A percentile compares a stretch with the other conserved stretches of the same genome.
These are phyloP conservation scores for Thaumetopoea pityocampa DNA, from an alignment of 1,140 invertebrate genomes.

Conservation along the genomic window DNA sequence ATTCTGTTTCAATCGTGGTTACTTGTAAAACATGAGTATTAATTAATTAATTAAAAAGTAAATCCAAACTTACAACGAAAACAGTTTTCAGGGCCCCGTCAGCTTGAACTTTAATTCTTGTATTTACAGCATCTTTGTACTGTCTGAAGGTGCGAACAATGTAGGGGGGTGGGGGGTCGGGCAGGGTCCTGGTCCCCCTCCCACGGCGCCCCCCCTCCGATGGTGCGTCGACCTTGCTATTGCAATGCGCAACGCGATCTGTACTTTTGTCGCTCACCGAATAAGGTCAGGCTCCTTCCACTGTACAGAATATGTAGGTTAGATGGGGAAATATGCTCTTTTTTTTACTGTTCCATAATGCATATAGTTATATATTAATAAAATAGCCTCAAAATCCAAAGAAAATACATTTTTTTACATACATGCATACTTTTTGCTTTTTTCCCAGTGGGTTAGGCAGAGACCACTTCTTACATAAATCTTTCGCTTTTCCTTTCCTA, in stretches of 20 bases:
- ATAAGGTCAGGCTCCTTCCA: slow-evolving; percentile 40
- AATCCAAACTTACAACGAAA: slow-evolving; percentile 5
- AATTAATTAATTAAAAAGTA: too few species aligned
- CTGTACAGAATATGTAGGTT: slow-evolving; percentile 30
- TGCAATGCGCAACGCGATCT: slow-evolving; percentile 38
- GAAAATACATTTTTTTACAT: too few species aligned
- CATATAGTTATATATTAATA: too few species aligned
- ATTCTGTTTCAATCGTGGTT: too few species aligned
- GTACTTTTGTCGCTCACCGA: slow-evolving; percentile 38
- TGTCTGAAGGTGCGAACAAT: slow-evolving; percentile 24
- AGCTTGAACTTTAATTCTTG: slow-evolving; percentile 15
- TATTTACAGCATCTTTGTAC: slow-evolving; percentile 19
- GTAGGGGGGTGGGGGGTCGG: neutral
- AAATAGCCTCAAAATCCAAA: too few species aligned
- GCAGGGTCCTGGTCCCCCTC: neutral
- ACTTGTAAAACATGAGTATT: too few species aligned
- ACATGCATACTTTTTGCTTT: too few species aligned
- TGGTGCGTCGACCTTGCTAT: slow-evolving; percentile 42
- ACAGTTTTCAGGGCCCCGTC: slow-evolving; percentile 13
- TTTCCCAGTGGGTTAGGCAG: too few species aligned
- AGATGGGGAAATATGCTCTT: slow-evolving; percentile 1
- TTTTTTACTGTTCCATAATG: too few species aligned
- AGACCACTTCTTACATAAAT: too few species aligned
- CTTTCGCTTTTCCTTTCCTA: too few species aligned
- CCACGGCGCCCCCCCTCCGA: neutral